These are phyloP conservation scores for Pipra filicauda DNA, from an alignment of 2,113 vertebrate genomes.

Conservation along the genomic window DNA sequence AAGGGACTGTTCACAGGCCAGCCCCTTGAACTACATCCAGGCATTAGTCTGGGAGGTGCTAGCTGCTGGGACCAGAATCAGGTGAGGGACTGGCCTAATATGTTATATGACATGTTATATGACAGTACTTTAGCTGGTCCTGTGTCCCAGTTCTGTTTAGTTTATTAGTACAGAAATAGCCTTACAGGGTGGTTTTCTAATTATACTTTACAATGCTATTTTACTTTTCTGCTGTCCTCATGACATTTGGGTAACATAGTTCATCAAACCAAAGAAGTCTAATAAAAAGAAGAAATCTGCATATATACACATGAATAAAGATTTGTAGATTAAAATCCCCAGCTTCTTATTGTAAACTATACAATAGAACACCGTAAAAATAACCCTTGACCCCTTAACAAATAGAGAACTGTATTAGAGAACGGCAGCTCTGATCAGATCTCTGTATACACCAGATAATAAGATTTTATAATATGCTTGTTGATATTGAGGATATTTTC, in stretches of 20 bases:
- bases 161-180: not conserved
- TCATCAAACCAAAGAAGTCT: not conserved
- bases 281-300: not conserved
- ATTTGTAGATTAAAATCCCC: not conserved
- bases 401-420: not conserved
- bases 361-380: not conserved
- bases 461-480: not conserved
- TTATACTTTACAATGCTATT: not conserved
- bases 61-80: not conserved
- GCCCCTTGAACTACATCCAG: not conserved
- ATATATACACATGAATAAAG: not conserved
- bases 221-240: not conserved
- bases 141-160: not conserved
- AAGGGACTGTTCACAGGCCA: not conserved
- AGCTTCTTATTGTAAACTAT: not conserved
- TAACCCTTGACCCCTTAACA: not conserved
- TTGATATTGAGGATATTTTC: not conserved
- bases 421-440: not conserved
- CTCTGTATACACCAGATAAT: not conserved
- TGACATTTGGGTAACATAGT: not conserved
- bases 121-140: not conserved
- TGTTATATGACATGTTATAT: fast-evolving
- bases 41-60: not conserved
- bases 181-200: not conserved
- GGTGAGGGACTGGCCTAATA: not conserved